A percentile compares a stretch with the other conserved stretches of the same genome.
phyloP scores from a whole-genome alignment of 1,140 invertebrate species.

The Zaprionus capensis region DNA sequence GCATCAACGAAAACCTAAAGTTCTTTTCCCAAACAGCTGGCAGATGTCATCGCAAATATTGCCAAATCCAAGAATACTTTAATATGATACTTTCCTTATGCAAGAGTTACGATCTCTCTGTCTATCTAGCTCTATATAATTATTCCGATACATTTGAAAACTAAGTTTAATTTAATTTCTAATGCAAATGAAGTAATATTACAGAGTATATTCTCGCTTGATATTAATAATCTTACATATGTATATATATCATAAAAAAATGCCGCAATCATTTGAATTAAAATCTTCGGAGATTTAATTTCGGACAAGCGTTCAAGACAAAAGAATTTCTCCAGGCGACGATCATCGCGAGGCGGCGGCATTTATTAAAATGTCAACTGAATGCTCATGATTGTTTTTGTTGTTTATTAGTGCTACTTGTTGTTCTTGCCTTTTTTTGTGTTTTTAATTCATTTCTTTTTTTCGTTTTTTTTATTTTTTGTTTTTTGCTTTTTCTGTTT shows the following conservation, averaged over 20 bases:
- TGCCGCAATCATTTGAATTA: slow-evolving; percentile 26
- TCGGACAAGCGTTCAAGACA: slow-evolving; percentile 31
- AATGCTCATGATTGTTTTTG: slow-evolving; percentile 57
- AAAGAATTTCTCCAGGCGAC: slow-evolving; percentile 30
- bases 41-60: neutral
- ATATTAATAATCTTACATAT: neutral
- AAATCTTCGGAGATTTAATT: slow-evolving; percentile 25
- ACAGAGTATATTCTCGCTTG: slow-evolving; percentile 1
- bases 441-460: slow-evolving; percentile 9
- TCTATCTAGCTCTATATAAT: neutral
- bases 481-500: slow-evolving; percentile 30
- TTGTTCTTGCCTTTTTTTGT: slow-evolving; percentile 15
- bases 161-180: too few relatives aligned
- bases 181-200: neutral
- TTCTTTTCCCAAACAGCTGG: neutral
- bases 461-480: slow-evolving; percentile 13
- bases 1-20: neutral
- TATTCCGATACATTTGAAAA: too few relatives aligned
- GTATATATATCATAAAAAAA: neutral
- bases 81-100: neutral
- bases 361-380: slow-evolving; percentile 81
- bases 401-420: slow-evolving; percentile 47
- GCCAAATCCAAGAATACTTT: neutral
- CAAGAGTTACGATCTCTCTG: neutral
- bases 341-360: slow-evolving; percentile 40